phyloP scores from a whole-genome alignment of 2,888 invertebrate genomes.

The Dolichopus griseipennis region DNA sequence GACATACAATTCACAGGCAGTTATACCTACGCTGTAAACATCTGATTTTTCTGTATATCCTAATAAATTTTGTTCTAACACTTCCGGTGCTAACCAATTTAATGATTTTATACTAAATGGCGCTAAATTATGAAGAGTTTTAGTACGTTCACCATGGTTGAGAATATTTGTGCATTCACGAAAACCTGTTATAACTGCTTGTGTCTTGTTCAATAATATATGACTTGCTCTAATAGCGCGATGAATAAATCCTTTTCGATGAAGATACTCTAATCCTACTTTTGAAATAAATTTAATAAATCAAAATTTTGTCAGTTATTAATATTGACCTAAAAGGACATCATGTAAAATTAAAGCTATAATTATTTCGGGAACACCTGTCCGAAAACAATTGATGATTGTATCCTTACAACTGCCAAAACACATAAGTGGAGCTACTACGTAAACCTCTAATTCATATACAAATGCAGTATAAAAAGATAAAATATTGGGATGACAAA shows the following conservation, averaged over 20 bases:
- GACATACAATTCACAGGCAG: conserved; percentile 51
- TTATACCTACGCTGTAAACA: conserved; percentile 83
- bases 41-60: conserved; percentile 88
- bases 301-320: background rate
- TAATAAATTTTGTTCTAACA: conserved; percentile 76
- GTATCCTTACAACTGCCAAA: conserved; percentile 77
- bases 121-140: conserved; percentile 66
- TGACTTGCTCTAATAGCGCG: conserved; percentile 78
- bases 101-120: conserved; percentile 52
- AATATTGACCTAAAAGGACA: conserved; percentile 47
- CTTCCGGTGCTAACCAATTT: conserved; percentile 88
- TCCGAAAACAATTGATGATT: conserved; percentile 61
- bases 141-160: conserved; percentile 60
- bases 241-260: conserved; percentile 75
- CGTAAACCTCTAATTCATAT: conserved; percentile 64
- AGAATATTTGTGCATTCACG: conserved; percentile 68
- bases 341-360: conserved; percentile 72
- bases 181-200: conserved; percentile 67
- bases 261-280: conserved; percentile 71
- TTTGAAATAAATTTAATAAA: background rate
- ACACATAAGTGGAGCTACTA: conserved; percentile 73
- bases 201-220: conserved; percentile 62
- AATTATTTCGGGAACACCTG: conserved; percentile 64
- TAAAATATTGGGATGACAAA: conserved; percentile 71
- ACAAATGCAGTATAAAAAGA: conserved; percentile 70